Percentiles rank a stretch among this genome's conserved stretches.
These are phyloP conservation scores for Nannoperca australis DNA, from an alignment of 2,797 vertebrate genomes.

Conservation along the genomic window DNA sequence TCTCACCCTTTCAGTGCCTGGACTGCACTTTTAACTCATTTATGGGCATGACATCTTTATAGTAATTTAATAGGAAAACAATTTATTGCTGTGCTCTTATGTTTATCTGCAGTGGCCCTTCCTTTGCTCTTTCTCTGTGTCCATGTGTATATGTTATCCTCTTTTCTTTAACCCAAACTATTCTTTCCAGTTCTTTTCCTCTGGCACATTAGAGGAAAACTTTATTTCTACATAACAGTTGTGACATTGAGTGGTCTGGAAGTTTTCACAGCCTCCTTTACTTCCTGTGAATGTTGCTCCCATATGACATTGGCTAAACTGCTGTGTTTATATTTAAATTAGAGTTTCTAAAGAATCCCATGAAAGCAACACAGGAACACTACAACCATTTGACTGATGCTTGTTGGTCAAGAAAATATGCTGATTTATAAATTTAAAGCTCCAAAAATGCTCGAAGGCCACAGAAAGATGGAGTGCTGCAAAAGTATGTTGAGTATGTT, in stretches of 20 bases:
- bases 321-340: constrained; percentile 1
- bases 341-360: not conserved
- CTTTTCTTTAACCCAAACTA: constrained; percentile 24
- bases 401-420: not conserved
- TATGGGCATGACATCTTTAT: not conserved
- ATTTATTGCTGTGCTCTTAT: not conserved
- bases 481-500: not conserved
- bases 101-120: not conserved
- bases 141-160: constrained; percentile 10
- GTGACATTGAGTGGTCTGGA: constrained; percentile 56
- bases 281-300: constrained; percentile 42
- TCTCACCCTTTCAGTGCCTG: not conserved
- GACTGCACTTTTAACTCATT: not conserved
- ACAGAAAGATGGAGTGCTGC: not conserved
- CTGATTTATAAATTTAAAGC: not conserved
- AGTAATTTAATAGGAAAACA: not conserved
- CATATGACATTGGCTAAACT: constrained; percentile 19
- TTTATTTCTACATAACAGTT: constrained; percentile 43
- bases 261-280: constrained; percentile 56
- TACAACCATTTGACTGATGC: not conserved
- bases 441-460: not conserved
- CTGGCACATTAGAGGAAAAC: constrained; percentile 22
- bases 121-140: constrained; percentile 3
- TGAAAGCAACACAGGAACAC: not conserved
- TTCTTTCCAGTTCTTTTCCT: not conserved